phyloP scores from a whole-genome alignment of 2,797 vertebrate genomes.

The Tinamus major region DNA sequence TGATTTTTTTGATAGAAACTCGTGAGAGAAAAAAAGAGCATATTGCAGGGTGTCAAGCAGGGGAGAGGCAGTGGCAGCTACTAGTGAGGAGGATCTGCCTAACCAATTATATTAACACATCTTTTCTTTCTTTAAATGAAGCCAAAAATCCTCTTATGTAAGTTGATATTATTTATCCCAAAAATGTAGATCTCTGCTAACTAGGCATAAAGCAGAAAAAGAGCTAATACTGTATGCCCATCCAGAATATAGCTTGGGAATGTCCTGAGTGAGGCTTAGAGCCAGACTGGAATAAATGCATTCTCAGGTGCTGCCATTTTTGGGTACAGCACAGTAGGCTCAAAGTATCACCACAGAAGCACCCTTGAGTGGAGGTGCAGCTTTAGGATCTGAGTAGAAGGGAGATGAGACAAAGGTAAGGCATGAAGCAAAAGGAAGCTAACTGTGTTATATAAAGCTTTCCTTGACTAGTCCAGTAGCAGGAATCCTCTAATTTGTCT shows the following conservation, averaged over 20 bases:
- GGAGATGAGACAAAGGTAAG: neutral
- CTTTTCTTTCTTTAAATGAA: neutral
- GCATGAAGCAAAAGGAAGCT: neutral
- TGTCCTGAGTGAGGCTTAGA: neutral
- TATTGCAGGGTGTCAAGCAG: neutral
- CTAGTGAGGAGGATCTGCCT: neutral
- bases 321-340: fast-evolving
- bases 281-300: neutral
- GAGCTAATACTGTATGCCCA: neutral
- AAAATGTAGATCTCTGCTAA: neutral
- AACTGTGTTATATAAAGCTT: neutral
- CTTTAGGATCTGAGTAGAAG: neutral
- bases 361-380: neutral
- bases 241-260: neutral
- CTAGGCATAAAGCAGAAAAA: neutral
- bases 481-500: neutral
- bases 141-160: neutral
- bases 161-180: neutral
- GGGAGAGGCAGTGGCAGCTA: neutral
- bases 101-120: fast-evolving
- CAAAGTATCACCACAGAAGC: neutral
- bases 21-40: neutral
- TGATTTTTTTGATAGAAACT: neutral
- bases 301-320: neutral
- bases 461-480: neutral